Percentiles rank a stretch among this genome's conserved stretches.
Evolutionary conservation across 2,113 vertebrate species (phyloP).

Genomic region (Delphinapterus leucas): DNA sequence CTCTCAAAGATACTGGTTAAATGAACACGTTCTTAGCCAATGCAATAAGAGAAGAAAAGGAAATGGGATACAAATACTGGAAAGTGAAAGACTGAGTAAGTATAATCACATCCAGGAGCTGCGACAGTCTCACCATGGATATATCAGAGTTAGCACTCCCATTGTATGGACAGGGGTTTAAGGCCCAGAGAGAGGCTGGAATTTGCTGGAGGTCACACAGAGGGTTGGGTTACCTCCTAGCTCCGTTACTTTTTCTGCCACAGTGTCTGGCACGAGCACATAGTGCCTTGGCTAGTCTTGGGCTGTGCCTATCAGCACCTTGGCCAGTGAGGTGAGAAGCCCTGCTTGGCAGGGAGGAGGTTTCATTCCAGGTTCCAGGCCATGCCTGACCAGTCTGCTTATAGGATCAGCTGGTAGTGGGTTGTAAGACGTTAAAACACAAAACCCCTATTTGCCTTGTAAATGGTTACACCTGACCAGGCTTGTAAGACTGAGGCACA

Average conservation of each 20-base stretch:
- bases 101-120: accelerated
- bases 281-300: not conserved
- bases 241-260: not conserved
- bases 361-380: not conserved
- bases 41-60: not conserved
- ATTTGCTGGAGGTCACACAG: not conserved
- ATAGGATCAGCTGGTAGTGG: not conserved
- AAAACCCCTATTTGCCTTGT: slow-evolving; percentile 52
- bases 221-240: too few species aligned
- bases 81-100: not conserved
- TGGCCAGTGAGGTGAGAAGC: not conserved
- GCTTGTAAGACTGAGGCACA: not conserved
- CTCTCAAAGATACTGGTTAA: not conserved
- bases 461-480: slow-evolving; percentile 22
- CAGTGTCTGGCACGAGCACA: not conserved
- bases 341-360: not conserved
- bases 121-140: not conserved
- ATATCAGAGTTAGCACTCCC: not conserved
- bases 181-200: not conserved
- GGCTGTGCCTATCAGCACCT: not conserved
- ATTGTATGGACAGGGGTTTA: not conserved
- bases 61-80: not conserved
- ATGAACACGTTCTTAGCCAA: not conserved
- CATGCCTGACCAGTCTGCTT: not conserved
- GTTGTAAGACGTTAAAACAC: not conserved